Conservation (phyloP, 2,797 vertebrate species). For the Cottoperca gobio region DNA sequence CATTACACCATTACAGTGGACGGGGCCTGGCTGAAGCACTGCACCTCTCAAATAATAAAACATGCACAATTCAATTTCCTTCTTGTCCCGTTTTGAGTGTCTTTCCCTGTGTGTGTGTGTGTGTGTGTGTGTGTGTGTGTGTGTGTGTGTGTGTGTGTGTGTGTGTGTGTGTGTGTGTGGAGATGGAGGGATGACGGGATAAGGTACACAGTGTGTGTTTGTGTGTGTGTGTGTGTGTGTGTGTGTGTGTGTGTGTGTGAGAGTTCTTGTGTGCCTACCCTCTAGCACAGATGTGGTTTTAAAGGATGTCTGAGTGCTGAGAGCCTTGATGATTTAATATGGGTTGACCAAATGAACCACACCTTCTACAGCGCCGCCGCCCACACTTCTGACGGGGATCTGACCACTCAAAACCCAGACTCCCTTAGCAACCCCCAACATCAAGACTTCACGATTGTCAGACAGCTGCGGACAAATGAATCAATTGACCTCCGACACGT, state of each 20-base stretch:
- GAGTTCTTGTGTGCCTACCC: constrained; percentile 28
- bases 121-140: constrained; percentile 36
- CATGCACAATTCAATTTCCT: constrained; percentile 90
- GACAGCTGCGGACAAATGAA: constrained; percentile 76
- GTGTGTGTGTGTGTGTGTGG: constrained; percentile 36
- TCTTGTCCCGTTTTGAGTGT: constrained; percentile 82
- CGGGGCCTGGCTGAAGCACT: constrained; percentile 84
- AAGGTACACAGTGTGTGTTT: constrained; percentile 49
- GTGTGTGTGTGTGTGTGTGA: constrained; percentile 41
- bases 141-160: constrained; percentile 38
- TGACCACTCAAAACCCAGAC: constrained; percentile 51
- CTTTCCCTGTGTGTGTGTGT: constrained; percentile 53
- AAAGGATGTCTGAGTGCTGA: constrained; percentile 78
- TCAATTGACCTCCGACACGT: constrained; percentile 79
- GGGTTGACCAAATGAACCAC: constrained; percentile 83
- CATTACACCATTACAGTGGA: constrained; percentile 88
- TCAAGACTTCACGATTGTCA: constrained; percentile 44
- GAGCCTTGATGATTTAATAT: constrained; percentile 81
- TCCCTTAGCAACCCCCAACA: constrained; percentile 27
- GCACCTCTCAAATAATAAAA: constrained; percentile 90
- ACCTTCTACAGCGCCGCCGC: constrained; percentile 64
- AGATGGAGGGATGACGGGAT: constrained; percentile 46
- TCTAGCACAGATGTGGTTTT: constrained; percentile 77
- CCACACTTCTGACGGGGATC: constrained; percentile 66
- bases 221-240: constrained; percentile 35